Evolutionary conservation across 2,113 vertebrate species (phyloP).

Genomic region (Nannobrachium achirus): DNA sequence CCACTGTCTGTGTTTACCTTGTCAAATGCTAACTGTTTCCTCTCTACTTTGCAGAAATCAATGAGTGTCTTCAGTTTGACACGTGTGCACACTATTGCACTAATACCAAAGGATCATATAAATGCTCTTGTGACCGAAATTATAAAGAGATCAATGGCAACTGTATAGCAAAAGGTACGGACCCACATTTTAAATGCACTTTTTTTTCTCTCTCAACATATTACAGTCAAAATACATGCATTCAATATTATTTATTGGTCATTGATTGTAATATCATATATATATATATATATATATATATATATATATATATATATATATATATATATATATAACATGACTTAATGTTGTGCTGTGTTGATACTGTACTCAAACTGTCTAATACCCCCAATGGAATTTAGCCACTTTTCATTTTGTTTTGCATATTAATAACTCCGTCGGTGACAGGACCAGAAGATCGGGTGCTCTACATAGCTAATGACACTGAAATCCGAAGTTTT

Average conservation of each 20-base stretch:
- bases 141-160: slow-evolving; percentile 89
- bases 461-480: slow-evolving; percentile 99
- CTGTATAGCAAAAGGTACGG: slow-evolving; percentile 92
- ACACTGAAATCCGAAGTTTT: slow-evolving; percentile 99
- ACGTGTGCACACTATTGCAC: slow-evolving; percentile 91
- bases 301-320: too few species aligned
- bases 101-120: slow-evolving; percentile 95
- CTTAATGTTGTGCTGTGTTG: neutral
- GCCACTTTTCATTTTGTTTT: slow-evolving; percentile 62
- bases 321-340: too few species aligned
- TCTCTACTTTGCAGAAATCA: slow-evolving; percentile 82
- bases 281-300: slow-evolving; percentile 2
- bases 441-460: slow-evolving; percentile 97
- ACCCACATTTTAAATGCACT: slow-evolving; percentile 1
- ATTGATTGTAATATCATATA: neutral
- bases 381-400: slow-evolving; percentile 62
- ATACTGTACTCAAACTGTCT: slow-evolving; percentile 48
- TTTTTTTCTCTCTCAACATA: neutral
- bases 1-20: neutral
- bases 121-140: slow-evolving; percentile 92
- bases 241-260: neutral
- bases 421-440: slow-evolving; percentile 69
- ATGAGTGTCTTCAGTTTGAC: slow-evolving; percentile 94
- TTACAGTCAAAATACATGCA: neutral
- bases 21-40: neutral